Percentiles rank a stretch among this genome's conserved stretches.
Evolutionary conservation across 2,113 vertebrate genomes (phyloP).

Genomic region (Coregonus clupeaformis): DNA sequence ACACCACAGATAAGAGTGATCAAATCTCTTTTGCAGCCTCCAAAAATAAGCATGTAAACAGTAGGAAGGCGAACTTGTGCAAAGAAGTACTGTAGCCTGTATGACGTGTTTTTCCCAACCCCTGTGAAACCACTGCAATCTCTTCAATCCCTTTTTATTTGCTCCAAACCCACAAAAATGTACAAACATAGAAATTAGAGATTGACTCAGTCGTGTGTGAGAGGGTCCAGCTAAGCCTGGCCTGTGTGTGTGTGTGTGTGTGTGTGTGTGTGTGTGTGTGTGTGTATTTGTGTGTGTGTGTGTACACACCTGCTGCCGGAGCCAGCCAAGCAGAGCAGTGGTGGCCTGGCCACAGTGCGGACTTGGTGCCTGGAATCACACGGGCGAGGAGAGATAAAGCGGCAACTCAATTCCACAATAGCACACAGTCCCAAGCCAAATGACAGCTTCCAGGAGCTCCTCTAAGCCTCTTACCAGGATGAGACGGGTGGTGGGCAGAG

Average conservation of each 20-base stretch:
- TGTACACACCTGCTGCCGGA: constrained; percentile 33
- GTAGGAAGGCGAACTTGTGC: no score
- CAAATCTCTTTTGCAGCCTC: no score
- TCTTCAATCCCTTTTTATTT: constrained; percentile 25
- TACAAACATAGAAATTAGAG: constrained; percentile 63
- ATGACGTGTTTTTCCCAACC: no score
- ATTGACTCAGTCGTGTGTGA: constrained; percentile 52
- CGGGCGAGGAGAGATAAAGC: constrained; percentile 67
- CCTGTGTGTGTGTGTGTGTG: neutral
- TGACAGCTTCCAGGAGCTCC: constrained; percentile 65
- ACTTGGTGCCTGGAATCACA: constrained; percentile 55
- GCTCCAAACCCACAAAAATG: constrained; percentile 49
- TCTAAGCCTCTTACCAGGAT: constrained; percentile 73
- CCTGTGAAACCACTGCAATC: neutral
- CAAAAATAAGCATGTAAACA: no score
- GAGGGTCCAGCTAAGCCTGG: constrained; percentile 24
- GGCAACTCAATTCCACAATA: constrained; percentile 70
- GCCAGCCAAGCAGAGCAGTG: constrained; percentile 57
- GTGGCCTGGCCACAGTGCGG: constrained; percentile 39
- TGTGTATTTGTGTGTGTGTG: no score
- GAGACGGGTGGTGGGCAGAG: constrained; percentile 45
- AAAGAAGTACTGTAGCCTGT: no score
- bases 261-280: no score
- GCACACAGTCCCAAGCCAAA: constrained; percentile 60
- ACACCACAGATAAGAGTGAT: no score